Conservation (phyloP, 2,797 vertebrate genomes). For the Helarctos malayanus region DNA sequence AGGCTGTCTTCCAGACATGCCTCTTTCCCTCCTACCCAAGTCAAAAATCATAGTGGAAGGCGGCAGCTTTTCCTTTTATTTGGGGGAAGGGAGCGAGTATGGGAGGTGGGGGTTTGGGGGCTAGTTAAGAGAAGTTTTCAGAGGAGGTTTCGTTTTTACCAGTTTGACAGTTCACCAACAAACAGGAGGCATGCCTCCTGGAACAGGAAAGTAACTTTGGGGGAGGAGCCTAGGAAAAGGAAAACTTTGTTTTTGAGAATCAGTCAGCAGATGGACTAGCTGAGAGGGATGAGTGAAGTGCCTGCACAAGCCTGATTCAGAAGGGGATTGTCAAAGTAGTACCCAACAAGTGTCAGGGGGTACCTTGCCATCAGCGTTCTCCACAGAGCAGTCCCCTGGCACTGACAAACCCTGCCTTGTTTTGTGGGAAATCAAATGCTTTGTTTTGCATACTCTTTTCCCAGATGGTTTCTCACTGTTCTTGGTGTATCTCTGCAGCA, state of each 20-base stretch:
- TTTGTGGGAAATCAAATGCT: slow-evolving; percentile 96
- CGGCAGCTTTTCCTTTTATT: neutral
- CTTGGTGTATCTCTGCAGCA: slow-evolving; percentile 95
- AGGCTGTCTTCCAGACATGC: neutral
- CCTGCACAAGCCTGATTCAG: no score
- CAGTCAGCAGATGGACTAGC: neutral
- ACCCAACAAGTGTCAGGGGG: neutral
- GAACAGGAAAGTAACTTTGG: neutral
- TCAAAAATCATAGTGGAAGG: neutral
- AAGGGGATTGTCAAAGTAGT: no score
- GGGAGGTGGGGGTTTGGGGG: neutral
- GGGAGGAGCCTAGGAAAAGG: neutral
- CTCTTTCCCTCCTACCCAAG: neutral
- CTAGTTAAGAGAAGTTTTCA: no score
- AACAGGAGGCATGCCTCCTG: neutral
- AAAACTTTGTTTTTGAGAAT: neutral
- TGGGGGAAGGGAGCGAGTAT: neutral
- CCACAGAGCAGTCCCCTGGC: slow-evolving; percentile 90
- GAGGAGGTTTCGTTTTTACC: neutral
- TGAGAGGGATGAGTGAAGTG: neutral
- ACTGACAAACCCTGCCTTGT: slow-evolving; percentile 90
- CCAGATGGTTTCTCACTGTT: slow-evolving; percentile 97
- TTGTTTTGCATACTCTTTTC: slow-evolving; percentile 99
- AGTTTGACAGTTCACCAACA: slow-evolving; percentile 45
- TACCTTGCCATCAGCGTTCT: slow-evolving; percentile 93